These are phyloP conservation scores for Thripadectes ignobilis DNA, from an alignment of 2,797 vertebrate species.

Conservation along the genomic window DNA sequence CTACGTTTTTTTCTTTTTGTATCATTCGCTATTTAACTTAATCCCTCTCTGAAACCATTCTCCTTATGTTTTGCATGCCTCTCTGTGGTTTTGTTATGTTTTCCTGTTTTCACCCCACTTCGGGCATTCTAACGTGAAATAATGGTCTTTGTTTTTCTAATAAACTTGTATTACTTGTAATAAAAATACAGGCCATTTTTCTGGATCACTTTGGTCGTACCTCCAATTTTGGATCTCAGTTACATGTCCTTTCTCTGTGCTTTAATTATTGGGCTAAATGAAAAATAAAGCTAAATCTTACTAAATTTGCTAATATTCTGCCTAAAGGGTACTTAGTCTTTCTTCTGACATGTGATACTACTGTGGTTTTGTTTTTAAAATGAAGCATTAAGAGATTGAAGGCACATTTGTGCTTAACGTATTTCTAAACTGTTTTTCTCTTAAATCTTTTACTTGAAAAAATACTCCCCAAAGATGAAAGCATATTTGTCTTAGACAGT, in stretches of 20 bases:
- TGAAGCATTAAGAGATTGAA: constrained; percentile 46
- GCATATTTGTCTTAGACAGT: constrained; percentile 68
- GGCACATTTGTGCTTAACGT: constrained; percentile 51
- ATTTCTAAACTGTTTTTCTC: constrained; percentile 55
- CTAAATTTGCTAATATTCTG: not conserved
- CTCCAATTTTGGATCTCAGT: not conserved
- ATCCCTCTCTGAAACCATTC: not conserved
- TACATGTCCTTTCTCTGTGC: not conserved
- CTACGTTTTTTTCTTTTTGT: not conserved
- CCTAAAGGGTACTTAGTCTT: constrained; percentile 13
- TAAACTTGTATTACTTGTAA: not conserved
- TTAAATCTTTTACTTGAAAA: constrained; percentile 69
- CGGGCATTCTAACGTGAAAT: not conserved
- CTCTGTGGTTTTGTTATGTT: not conserved
- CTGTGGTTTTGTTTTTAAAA: constrained; percentile 53
- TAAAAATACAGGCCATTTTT: not conserved
- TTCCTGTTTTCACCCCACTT: constrained; percentile 2
- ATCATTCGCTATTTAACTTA: not conserved
- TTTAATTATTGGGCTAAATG: not conserved
- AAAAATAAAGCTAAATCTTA: constrained; percentile 8
- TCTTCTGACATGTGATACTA: constrained; percentile 28
- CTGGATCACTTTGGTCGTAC: not conserved
- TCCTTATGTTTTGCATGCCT: not conserved
- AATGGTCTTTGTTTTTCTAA: not conserved
- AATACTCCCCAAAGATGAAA: constrained; percentile 59